A percentile compares a stretch with the other conserved stretches of the same genome.
Evolutionary conservation across 2,888 invertebrate genomes (phyloP).

Genomic region (Microchrysa polita): DNA sequence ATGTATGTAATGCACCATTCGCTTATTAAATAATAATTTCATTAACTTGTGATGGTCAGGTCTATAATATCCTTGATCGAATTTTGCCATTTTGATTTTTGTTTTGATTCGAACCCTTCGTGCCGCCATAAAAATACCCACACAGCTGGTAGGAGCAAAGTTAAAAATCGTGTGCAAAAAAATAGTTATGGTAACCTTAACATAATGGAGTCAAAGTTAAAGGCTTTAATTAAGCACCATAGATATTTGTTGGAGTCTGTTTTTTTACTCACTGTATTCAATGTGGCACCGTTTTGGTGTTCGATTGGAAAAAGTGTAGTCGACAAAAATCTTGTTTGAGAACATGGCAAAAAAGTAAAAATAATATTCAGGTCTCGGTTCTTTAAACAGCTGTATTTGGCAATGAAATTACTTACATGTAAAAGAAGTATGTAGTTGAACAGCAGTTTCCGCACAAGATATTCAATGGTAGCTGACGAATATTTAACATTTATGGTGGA

Average conservation of each 20-base stretch:
- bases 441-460: too few relatives aligned
- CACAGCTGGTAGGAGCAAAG: not conserved
- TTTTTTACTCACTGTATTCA: conserved; percentile 2
- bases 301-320: too few relatives aligned
- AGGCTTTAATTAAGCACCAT: conserved; percentile 1
- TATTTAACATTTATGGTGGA: too few relatives aligned
- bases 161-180: conserved; percentile 15
- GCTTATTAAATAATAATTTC: conserved; percentile 15
- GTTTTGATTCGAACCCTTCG: not conserved
- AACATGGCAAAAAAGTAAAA: conserved; percentile 10
- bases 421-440: too few relatives aligned
- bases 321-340: conserved; percentile 7
- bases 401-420: not conserved
- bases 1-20: not conserved
- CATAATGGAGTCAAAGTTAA: conserved; percentile 24
- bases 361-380: conserved; percentile 31
- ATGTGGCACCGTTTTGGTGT: too few relatives aligned
- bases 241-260: not conserved
- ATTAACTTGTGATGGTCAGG: conserved; percentile 11
- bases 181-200: conserved; percentile 25
- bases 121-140: too few relatives aligned
- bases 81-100: conserved; percentile 11
- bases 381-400: conserved; percentile 22
- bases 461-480: too few relatives aligned
- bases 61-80: conserved; percentile 30